Conservation (phyloP, 2,113 vertebrate genomes). For the Himantopus leucocephalus region DNA sequence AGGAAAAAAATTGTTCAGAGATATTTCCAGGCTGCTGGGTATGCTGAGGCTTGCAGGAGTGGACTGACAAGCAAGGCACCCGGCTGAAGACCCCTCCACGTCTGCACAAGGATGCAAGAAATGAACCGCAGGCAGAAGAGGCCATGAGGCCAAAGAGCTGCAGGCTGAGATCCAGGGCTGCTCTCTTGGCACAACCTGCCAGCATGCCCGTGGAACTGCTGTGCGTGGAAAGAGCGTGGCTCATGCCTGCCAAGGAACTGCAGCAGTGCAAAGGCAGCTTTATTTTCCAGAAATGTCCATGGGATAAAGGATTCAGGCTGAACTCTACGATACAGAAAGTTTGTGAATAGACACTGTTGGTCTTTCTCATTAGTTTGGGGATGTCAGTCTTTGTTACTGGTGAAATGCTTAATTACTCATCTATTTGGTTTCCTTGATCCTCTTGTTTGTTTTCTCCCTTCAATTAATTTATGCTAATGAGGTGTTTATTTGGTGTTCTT, state of each 20-base stretch:
- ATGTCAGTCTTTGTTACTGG: constrained; percentile 30
- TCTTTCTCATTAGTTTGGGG: constrained; percentile 30
- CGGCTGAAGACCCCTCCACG: background rate
- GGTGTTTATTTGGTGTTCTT: constrained; percentile 20
- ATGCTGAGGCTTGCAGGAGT: background rate
- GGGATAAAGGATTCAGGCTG: background rate
- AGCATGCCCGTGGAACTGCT: background rate
- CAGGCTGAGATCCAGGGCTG: background rate
- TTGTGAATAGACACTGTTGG: background rate
- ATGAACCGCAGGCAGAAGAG: background rate
- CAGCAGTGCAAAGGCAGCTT: background rate
- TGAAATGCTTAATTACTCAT: constrained; percentile 44
- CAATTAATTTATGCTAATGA: constrained; percentile 58
- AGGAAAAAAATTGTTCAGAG: background rate
- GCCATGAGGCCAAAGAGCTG: background rate
- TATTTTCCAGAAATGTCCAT: background rate
- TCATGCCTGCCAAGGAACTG: background rate
- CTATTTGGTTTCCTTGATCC: constrained; percentile 27
- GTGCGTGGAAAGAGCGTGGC: background rate
- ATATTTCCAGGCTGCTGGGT: background rate
- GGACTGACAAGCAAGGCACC: background rate
- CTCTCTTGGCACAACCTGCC: background rate
- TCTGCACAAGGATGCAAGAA: background rate
- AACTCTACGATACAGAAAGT: background rate
- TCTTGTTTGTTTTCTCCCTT: constrained; percentile 13